Base-by-base conservation (phyloP, 1,140 invertebrate species). In the Propsilocerus akamusi region DNA sequence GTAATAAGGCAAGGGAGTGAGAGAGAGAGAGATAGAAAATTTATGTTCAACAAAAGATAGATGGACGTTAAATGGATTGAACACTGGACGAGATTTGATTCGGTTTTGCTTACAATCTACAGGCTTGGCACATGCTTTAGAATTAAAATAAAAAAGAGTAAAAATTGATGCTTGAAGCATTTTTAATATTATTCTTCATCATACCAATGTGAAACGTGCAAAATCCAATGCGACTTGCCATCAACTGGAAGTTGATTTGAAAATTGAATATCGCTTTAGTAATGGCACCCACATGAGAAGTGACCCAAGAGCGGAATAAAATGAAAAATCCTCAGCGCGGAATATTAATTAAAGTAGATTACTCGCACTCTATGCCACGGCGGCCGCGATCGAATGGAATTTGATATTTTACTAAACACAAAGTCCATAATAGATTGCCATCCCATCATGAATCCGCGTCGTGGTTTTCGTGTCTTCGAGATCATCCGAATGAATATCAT, bases 91-190 rank as follows among this genome's bases (percentile, higher is more conserved):
- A 41, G 34, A 41, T 14, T n/a, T n/a, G n/a, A n/a, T n/a, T n/a
- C 34, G 22, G 34, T 17, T 41, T 30, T 41, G 22, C 17, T 41
- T 20, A 41, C 22, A 20, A 41, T 7, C 12, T 14, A 41, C 34
- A 41, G 34, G 17, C 34, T n/a, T n/a, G n/a, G n/a, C n/a, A n/a
- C n/a, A n/a, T n/a, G n/a, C n/a, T n/a, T n/a, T n/a, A n/a, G n/a
- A n/a, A n/a, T n/a, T n/a, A n/a, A n/a, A n/a, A n/a, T n/a, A n/a
- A 41, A 41, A 14, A 41, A 20, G 22, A 41, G 17, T 41, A 41
- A 41, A 41, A 41, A 41, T 41, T 41, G 34, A 41, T 41, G 34
- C 34, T 41, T 14, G 34, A 41, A 41, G 34, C 34, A 41, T 20
- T 41, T 41, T 41, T n/a, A n/a, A n/a, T n/a, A n/a, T n/a, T n/a